These are phyloP conservation scores for Deroplatys truncata DNA, from an alignment of 2,888 invertebrate species.

Conservation along the genomic window DNA sequence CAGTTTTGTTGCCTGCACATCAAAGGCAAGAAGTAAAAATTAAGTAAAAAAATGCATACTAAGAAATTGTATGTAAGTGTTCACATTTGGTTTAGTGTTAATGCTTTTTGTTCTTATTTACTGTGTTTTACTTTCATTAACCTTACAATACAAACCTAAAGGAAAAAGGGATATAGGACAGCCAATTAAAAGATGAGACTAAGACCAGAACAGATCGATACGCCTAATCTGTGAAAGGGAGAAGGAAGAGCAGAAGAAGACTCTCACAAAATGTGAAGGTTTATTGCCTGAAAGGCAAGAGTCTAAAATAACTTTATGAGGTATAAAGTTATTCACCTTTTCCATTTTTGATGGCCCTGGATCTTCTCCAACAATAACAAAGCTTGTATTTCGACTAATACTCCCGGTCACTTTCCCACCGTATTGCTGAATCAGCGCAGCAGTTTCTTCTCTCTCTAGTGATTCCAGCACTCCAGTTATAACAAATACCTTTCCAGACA, in stretches of 20 bases:
- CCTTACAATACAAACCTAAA: too few relatives aligned
- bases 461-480: constrained; percentile 87
- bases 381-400: constrained; percentile 77
- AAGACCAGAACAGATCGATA: too few relatives aligned
- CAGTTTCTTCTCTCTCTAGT: constrained; percentile 75
- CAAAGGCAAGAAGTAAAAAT: neutral
- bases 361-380: constrained; percentile 80
- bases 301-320: too few relatives aligned
- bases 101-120: neutral
- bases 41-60: neutral
- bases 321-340: constrained; percentile 46
- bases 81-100: neutral
- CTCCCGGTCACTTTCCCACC: constrained; percentile 73
- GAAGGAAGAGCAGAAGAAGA: too few relatives aligned
- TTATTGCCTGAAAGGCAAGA: too few relatives aligned
- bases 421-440: constrained; percentile 67
- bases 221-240: too few relatives aligned
- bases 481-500: constrained; percentile 66
- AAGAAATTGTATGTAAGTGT: too few relatives aligned
- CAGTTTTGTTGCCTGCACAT: constrained; percentile 53
- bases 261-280: too few relatives aligned
- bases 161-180: too few relatives aligned
- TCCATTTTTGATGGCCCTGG: constrained; percentile 79
- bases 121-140: neutral
- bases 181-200: too few relatives aligned